Base-by-base conservation (phyloP, 2,113 vertebrate genomes). In the Takifugu flavidus region DNA sequence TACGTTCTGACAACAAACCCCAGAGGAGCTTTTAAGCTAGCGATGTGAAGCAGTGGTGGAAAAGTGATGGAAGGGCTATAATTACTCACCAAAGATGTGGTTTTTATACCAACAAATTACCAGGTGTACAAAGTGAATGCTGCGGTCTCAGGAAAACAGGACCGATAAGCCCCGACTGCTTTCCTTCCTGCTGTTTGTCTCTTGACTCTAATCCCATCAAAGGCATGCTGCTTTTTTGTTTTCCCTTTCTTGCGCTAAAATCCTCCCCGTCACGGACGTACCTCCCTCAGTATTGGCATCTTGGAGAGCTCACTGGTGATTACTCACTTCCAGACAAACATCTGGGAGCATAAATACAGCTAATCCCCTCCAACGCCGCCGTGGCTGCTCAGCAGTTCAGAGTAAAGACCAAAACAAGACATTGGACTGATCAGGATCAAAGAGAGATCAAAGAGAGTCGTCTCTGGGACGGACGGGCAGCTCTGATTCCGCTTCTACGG, bases 131-230 rank as follows among this genome's bases (percentile, higher is more conserved):
- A 74, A 71, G 59, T 51, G 0, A 62, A 67, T 63, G 49, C 77
- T 72, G 80, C 79, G 67, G 70, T 79, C 65, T 77, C 54, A 66
- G 65, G 72, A 65, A 76, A 79, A 72, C 47, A 0, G 65, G n/a
- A 39, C 43, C 72, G 79, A 86, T 81, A 69, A 86, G 83, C 65
- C 65, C 54, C n/a, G 53, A 47, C 27, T 0, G 43, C 31, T 60
- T 79, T 70, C 70, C 75, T 68, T 54, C 58, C 64, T 14, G 20
- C 34, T 79, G 71, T 82, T 78, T 77, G 74, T 79, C 82, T 84
- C 74, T 67, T 58, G 62, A 77, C 77, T 79, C 65, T 87, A 86
- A 89, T 87, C 81, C 87, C 79, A 81, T 86, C 87, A 86, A 86
- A 86, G 80, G 61, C 59, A 80, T 65, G 56, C 55, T 42, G 64